phyloP scores from a whole-genome alignment of 2,888 invertebrate species.

The Ypsolopha sequella region DNA sequence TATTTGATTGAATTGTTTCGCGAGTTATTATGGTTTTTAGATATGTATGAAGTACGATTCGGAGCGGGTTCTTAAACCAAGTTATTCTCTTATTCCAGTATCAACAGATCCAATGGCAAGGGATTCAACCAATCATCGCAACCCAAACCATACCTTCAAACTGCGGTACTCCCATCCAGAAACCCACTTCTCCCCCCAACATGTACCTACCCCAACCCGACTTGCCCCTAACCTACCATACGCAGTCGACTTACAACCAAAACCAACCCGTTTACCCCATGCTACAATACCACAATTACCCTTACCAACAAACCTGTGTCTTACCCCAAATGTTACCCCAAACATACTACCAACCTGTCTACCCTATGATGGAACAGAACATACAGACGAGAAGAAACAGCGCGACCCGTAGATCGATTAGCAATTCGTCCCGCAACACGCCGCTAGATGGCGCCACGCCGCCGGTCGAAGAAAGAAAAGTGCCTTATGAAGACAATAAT shows the following conservation, averaged over 20 bases:
- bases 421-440: too few relatives aligned
- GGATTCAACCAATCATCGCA: constrained; percentile 15
- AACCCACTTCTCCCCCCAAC: constrained; percentile 4
- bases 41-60: too few relatives aligned
- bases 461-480: neutral
- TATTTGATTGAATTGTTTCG: too few relatives aligned
- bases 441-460: neutral
- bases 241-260: too few relatives aligned
- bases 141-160: constrained; percentile 1
- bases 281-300: neutral
- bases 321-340: constrained; percentile 35
- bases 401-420: constrained; percentile 3
- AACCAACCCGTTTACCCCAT: neutral
- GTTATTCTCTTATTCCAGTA: constrained; percentile 23
- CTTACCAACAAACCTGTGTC: neutral
- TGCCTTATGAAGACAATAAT: neutral
- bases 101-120: constrained; percentile 35
- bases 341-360: constrained; percentile 37
- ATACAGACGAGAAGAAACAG: constrained; percentile 13
- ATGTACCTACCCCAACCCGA: constrained; percentile 4
- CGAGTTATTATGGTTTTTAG: too few relatives aligned
- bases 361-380: constrained; percentile 22
- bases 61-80: too few relatives aligned
- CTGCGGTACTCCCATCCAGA: constrained; percentile 3
- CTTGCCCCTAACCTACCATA: neutral